Percentiles rank a stretch among this genome's conserved stretches.
Conservation (phyloP, 2,888 invertebrate genomes). For the Epirrita christyi region DNA sequence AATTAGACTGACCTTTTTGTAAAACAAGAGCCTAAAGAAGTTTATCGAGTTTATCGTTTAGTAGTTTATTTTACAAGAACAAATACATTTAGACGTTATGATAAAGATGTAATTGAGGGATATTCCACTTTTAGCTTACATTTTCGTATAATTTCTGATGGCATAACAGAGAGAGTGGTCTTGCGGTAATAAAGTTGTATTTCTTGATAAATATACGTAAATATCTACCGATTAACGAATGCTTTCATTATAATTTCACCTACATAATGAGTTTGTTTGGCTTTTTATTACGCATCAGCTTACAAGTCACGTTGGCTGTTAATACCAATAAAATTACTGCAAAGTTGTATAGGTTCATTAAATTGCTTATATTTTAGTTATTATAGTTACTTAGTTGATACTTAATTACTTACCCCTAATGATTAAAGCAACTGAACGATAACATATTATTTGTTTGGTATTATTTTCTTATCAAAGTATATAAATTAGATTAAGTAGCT, state of each 20-base stretch:
- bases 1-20: neutral
- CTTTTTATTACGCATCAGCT: constrained; percentile 15
- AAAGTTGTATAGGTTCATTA: too few species aligned
- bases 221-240: constrained; percentile 27
- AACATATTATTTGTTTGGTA: too few species aligned
- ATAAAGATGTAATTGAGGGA: constrained; percentile 3
- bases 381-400: too few species aligned
- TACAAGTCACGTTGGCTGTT: neutral
- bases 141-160: constrained; percentile 40
- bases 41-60: constrained; percentile 10
- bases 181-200: constrained; percentile 33
- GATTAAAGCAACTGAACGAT: too few species aligned
- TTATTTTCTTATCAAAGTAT: neutral
- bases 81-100: neutral
- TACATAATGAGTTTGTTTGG: constrained; percentile 23
- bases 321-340: neutral
- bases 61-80: too few species aligned
- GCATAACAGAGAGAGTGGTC: constrained; percentile 51
- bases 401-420: too few species aligned
- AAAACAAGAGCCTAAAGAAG: neutral
- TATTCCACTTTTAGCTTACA: constrained; percentile 19
- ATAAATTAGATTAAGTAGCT: neutral
- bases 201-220: constrained; percentile 38
- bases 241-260: constrained; percentile 24
- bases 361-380: too few species aligned